Evolutionary conservation across 2,888 invertebrate genomes (phyloP).

Genomic region (Drosophila mulleri): DNA sequence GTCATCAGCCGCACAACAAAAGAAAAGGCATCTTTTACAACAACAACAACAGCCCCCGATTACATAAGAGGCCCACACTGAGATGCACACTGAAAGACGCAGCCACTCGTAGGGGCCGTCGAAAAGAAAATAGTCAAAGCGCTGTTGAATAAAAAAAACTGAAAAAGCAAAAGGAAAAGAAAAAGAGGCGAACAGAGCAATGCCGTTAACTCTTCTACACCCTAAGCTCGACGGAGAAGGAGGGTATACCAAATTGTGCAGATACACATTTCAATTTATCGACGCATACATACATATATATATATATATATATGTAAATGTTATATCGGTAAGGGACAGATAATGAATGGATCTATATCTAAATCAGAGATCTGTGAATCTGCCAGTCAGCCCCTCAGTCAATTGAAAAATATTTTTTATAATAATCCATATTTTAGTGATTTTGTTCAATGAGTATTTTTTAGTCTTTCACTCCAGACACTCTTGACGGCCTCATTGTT

Average conservation of each 20-base stretch:
- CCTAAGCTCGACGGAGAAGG: slow-evolving; percentile 9
- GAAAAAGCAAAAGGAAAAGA: slow-evolving; percentile 29
- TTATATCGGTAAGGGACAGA: background rate
- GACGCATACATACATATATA: too few relatives aligned
- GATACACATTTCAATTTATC: background rate
- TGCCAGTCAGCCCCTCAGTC: background rate
- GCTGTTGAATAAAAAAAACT: slow-evolving; percentile 63
- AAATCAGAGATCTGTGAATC: too few relatives aligned
- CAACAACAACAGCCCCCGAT: slow-evolving; percentile 49
- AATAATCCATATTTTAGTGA: background rate
- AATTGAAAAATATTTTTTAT: background rate
- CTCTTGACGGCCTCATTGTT: slow-evolving; percentile 26
- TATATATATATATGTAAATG: background rate
- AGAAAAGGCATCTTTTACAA: slow-evolving; percentile 77
- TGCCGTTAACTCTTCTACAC: slow-evolving; percentile 49
- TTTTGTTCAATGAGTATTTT: slow-evolving; percentile 1
- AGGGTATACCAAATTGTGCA: background rate
- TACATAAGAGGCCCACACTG: slow-evolving; percentile 70
- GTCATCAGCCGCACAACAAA: slow-evolving; percentile 78
- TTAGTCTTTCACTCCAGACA: slow-evolving; percentile 5
- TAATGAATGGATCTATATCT: background rate
- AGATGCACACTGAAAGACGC: slow-evolving; percentile 59
- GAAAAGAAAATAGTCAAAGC: slow-evolving; percentile 79
- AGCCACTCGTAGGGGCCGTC: slow-evolving; percentile 54
- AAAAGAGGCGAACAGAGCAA: slow-evolving; percentile 72